These are phyloP conservation scores for Rhinogobius similis DNA, from an alignment of 2,113 vertebrate species.

Conservation along the genomic window DNA sequence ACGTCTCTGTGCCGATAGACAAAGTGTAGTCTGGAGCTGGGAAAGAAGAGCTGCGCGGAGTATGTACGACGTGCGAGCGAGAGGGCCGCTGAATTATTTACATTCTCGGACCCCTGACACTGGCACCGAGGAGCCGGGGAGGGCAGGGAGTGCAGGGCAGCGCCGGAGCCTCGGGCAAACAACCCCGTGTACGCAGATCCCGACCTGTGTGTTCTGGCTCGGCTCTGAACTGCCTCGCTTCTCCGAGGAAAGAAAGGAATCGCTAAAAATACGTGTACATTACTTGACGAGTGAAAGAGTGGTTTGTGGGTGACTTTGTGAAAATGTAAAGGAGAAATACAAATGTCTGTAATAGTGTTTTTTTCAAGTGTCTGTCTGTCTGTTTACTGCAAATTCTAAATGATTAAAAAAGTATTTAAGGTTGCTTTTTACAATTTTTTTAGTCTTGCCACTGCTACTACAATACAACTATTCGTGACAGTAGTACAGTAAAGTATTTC, in stretches of 20 bases:
- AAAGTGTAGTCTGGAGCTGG: conserved; percentile 7
- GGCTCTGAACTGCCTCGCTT: not conserved
- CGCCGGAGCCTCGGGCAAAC: conserved; percentile 40
- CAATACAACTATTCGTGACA: too few relatives aligned
- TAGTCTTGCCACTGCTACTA: too few relatives aligned
- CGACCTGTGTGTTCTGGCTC: conserved; percentile 22
- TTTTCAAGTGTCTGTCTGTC: too few relatives aligned
- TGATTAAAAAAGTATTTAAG: too few relatives aligned
- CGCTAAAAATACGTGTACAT: not conserved
- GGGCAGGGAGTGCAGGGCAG: conserved; percentile 30
- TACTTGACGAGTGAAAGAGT: not conserved
- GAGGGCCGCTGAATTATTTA: conserved; percentile 68
- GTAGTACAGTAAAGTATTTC: too few relatives aligned
- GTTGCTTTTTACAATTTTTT: too few relatives aligned
- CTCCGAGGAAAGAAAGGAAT: not conserved
- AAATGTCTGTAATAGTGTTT: too few relatives aligned
- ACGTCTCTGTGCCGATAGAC: conserved; percentile 13
- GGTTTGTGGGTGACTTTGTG: not conserved
- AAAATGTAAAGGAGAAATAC: too few relatives aligned
- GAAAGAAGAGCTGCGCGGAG: conserved; percentile 11
- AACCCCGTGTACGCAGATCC: conserved; percentile 10
- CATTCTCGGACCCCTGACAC: conserved; percentile 47
- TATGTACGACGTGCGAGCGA: conserved; percentile 28
- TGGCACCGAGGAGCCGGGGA: conserved; percentile 31
- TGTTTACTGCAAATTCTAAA: too few relatives aligned